phyloP scores from a whole-genome alignment of 2,888 invertebrate species.

The Ennomos quercinarius region DNA sequence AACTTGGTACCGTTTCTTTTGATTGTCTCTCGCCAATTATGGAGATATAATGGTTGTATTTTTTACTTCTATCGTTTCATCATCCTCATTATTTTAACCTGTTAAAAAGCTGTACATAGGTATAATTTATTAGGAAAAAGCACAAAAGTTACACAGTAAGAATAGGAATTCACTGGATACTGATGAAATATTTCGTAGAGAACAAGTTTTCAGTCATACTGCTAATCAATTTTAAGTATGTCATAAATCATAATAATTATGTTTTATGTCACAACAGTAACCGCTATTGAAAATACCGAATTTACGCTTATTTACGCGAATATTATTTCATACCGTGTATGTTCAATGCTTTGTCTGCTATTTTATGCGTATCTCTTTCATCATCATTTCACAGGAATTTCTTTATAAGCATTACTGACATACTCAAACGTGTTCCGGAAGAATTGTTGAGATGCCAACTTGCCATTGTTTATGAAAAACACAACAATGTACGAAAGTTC shows the following conservation, averaged over 20 bases:
- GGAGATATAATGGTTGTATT: background rate
- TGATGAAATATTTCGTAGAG: no score
- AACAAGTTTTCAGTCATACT: no score
- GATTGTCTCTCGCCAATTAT: background rate
- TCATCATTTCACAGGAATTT: conserved; percentile 9
- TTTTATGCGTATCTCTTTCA: conserved; percentile 12
- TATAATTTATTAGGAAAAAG: no score
- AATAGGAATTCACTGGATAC: no score
- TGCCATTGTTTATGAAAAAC: conserved; percentile 49
- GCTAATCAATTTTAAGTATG: no score
- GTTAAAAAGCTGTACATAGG: no score
- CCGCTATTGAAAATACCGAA: background rate
- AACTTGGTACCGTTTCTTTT: conserved; percentile 20
- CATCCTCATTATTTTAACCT: no score
- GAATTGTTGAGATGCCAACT: conserved; percentile 48
- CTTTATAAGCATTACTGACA: conserved; percentile 14
- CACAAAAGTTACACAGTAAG: no score
- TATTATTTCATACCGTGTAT: background rate
- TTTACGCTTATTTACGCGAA: background rate
- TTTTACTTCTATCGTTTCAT: no score
- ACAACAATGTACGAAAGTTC: conserved; percentile 49
- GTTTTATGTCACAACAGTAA: no score
- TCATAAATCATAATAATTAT: no score
- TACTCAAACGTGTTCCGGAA: conserved; percentile 49
- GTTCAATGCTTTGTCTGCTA: background rate